Evolutionary conservation across 2,797 vertebrate genomes (phyloP).

Genomic region (Sebastes kiyomatsui): DNA sequence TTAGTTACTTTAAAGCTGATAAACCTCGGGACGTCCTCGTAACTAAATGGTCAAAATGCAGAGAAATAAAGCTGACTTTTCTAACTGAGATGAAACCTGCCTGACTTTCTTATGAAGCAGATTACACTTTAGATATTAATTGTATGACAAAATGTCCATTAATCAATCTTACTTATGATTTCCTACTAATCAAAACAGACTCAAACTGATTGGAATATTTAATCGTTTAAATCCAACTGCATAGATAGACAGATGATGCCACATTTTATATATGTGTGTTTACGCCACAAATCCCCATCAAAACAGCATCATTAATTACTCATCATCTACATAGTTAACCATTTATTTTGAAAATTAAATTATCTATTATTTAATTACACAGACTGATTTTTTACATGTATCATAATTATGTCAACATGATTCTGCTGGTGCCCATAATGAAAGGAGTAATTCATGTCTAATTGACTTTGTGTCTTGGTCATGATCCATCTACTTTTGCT

Average conservation of each 20-base stretch:
- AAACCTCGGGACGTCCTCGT: accelerated
- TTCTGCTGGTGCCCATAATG: background rate
- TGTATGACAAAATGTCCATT: background rate
- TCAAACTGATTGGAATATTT: background rate
- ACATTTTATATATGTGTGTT: background rate
- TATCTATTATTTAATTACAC: background rate
- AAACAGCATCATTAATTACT: background rate
- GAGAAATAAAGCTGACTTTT: background rate
- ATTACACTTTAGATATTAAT: background rate
- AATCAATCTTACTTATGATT: background rate
- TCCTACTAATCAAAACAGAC: background rate
- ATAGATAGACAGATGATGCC: background rate
- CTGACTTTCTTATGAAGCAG: background rate
- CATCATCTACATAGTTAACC: background rate
- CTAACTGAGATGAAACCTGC: background rate
- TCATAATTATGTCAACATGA: background rate
- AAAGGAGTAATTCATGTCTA: background rate
- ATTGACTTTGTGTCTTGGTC: background rate
- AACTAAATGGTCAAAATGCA: background rate
- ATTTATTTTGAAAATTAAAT: background rate
- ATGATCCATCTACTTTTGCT: background rate
- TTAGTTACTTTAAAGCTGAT: background rate
- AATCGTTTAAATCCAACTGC: background rate
- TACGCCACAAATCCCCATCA: background rate
- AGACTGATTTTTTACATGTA: background rate